Percentiles rank a stretch among this genome's conserved stretches.
phyloP scores from a whole-genome alignment of 2,113 vertebrate species.

The Rostratula benghalensis region DNA sequence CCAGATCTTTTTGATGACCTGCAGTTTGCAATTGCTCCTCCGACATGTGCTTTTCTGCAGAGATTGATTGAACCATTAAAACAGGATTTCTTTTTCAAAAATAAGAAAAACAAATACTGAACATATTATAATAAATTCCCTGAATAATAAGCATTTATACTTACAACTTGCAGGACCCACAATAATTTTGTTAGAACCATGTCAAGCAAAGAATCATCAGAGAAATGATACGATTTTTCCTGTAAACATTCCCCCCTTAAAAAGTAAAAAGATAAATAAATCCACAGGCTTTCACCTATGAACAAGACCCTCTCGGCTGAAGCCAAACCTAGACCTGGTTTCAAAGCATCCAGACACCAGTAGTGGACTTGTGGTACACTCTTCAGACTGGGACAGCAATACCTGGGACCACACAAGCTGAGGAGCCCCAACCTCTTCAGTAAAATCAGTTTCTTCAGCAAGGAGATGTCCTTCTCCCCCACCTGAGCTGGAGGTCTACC shows the following conservation, averaged over 20 bases:
- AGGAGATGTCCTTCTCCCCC: neutral
- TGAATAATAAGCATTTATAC: neutral
- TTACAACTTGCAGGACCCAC: neutral
- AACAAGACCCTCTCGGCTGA: neutral
- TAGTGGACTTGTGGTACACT: neutral
- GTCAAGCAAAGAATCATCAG: neutral
- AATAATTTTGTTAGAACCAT: neutral
- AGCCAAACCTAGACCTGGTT: neutral
- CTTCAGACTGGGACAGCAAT: neutral
- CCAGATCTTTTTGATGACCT: neutral
- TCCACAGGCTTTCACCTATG: neutral
- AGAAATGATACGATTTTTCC: neutral
- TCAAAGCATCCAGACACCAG: neutral
- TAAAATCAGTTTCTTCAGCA: neutral
- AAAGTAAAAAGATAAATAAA: neutral
- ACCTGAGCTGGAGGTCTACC: neutral
- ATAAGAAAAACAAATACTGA: neutral
- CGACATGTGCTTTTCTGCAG: neutral
- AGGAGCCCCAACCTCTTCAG: neutral
- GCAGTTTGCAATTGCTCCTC: neutral
- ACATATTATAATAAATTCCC: neutral
- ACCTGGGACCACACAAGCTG: neutral
- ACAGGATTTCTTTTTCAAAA: neutral
- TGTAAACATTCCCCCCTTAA: neutral
- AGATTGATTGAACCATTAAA: neutral